Evolutionary conservation across 2,888 invertebrate species (phyloP), one percentile per base, ranked within the genome.

Genomic region (Lycocerus yunnanus): DNA sequence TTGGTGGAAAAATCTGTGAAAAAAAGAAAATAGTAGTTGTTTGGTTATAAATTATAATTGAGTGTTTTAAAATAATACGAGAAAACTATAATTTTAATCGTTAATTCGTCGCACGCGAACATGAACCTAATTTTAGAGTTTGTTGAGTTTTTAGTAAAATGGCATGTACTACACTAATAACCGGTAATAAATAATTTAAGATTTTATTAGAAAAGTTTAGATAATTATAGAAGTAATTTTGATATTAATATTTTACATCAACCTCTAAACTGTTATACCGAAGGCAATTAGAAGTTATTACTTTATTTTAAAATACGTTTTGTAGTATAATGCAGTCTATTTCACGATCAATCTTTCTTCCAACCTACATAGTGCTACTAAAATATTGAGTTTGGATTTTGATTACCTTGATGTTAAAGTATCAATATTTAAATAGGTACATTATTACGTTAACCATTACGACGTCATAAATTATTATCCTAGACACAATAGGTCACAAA

Each of bases 341-440:
- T 69, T 70, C 73, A 70, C 73, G 70, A 73, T 73, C 73, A 73
- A 73, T 73, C 73, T 73, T 73, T 66, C 18, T 73, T 73, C 66
- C 73, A 60, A 20, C 70, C 70, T 69, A 67, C 69, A 61, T 67
- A 43, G n/a, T 43, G 43, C 43, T 43, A 73, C 70, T 70, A 73
- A 73, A 73, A 67, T 73, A 73, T 73, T 73, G 69, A 73, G 61
- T 70, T 66, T 70, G 66, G 73, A 73, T 73, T 73, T 70, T 73
- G 73, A 73, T 73, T 69, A 73, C 63, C 66, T n/a, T 66, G 67
- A 69, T 69, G 70, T 70, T 66, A 73, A 59, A 70, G 67, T 70
- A 73, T 73, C 69, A 73, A 73, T 73, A 73, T 73, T 73, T 73
- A 66, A 73, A 66, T 69, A 73, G 72, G 66, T 43, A 43, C 43